Conservation (phyloP, 2,888 invertebrate species). For the Ornithoptera alexandrae region DNA sequence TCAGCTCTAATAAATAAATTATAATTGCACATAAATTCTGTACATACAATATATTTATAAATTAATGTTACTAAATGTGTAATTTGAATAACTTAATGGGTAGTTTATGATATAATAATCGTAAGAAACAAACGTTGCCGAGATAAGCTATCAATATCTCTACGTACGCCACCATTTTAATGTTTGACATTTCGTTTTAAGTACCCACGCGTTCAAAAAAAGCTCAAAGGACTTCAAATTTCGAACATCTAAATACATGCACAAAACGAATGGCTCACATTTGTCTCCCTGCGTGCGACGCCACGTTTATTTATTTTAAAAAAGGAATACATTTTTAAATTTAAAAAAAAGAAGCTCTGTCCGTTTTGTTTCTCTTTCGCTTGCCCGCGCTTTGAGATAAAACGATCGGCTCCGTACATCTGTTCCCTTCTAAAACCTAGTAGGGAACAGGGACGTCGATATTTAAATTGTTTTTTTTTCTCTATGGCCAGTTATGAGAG, state of each 20-base stretch:
- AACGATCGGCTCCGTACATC: constrained; percentile 32
- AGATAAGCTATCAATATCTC: constrained; percentile 13
- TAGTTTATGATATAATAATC: constrained; percentile 2
- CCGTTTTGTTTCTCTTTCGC: constrained; percentile 59
- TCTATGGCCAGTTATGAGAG: constrained; percentile 47
- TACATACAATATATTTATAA: neutral
- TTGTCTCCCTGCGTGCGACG: constrained; percentile 63
- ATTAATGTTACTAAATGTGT: neutral
- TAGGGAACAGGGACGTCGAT: constrained; percentile 37
- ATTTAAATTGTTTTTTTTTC: constrained; percentile 34
- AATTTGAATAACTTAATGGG: neutral
- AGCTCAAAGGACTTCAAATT: constrained; percentile 40
- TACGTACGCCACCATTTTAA: constrained; percentile 10
- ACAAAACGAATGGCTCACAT: constrained; percentile 52
- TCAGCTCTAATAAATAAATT: neutral
- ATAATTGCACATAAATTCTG: neutral
- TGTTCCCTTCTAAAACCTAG: constrained; percentile 33
- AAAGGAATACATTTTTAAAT: constrained; percentile 51
- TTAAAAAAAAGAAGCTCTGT: constrained; percentile 46
- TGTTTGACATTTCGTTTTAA: constrained; percentile 20
- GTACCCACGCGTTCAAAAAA: constrained; percentile 30
- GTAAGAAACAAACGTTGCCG: constrained; percentile 1
- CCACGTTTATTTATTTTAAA: constrained; percentile 44
- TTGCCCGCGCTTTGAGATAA: constrained; percentile 46
- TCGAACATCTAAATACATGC: constrained; percentile 55